These are phyloP conservation scores for Cyphomyrus discorhynchus DNA, from an alignment of 2,113 vertebrate genomes.

Conservation along the genomic window DNA sequence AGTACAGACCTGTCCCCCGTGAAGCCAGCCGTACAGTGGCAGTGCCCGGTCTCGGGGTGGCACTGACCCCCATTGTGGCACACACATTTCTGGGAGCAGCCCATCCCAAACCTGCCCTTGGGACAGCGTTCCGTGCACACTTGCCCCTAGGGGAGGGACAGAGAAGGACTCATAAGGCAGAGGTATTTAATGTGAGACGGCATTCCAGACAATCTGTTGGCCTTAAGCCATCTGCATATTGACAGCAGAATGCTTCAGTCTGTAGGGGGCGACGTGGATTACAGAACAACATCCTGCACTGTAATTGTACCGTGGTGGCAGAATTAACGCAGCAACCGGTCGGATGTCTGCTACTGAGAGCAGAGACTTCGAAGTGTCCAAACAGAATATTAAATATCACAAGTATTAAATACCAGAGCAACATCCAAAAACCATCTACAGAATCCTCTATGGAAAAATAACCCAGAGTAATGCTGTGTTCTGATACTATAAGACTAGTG, in stretches of 20 bases:
- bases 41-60: conserved; percentile 65
- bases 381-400: background rate
- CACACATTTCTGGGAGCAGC: conserved; percentile 67
- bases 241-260: background rate
- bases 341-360: background rate
- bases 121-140: conserved; percentile 76
- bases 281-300: background rate
- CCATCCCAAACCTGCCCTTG: conserved; percentile 61
- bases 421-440: background rate
- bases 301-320: background rate
- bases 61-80: conserved; percentile 79
- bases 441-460: background rate
- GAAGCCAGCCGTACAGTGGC: conserved; percentile 70
- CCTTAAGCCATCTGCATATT: background rate
- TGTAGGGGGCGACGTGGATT: background rate
- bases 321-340: background rate
- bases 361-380: background rate
- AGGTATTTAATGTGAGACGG: background rate
- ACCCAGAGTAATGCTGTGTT: background rate
- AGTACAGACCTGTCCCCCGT: conserved; percentile 62
- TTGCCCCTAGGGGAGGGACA: conserved; percentile 54
- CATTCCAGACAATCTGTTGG: background rate
- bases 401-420: background rate
- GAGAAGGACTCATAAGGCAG: background rate
- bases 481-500: background rate